Evolutionary conservation across 2,113 vertebrate genomes (phyloP), one percentile per base, ranked within the genome.

Genomic region (Ranitomeya imitator): DNA sequence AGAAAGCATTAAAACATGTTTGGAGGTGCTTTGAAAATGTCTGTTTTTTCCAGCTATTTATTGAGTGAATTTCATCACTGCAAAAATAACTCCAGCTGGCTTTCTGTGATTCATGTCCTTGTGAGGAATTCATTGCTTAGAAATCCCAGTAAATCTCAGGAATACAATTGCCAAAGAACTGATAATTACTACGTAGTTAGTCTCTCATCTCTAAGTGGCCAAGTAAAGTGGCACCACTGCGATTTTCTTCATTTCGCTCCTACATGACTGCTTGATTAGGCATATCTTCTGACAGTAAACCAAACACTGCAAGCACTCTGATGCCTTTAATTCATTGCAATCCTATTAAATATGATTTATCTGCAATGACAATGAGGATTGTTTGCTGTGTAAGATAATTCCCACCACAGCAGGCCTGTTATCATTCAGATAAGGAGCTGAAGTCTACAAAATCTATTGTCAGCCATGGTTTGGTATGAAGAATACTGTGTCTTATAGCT

Each of bases 301-400:
- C 87, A 83, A 63, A 88, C 87, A 77, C 67, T 76, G 59, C 6
- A 26, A 77, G 73, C 59, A 88, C 45, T 61, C 87, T 83, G 87
- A 88, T 83, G 80, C 69, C 45, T 88, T 78, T 65, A 83, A 88
- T 83, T 88, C 87, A 77, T 78, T 77, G 60, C 87, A 88, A 88
- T 83, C 87, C 87, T 88, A 83, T 88, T 88, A 83, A 88, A 23
- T 83, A 88, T 83, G 80, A 83, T 88, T 88, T 83, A 83, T 88
- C 87, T 83, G 57, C 81, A 88, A 88, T 83, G 80, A 83, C 87
- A 88, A 88, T 77, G 80, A 77, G 80, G 69, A 83, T 88, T 77
- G 80, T 88, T 88, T 55, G 55, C 87, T 84, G 80, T 54, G 37
- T 77, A 83, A 74, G 73, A 88, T 76, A 83, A 88, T 88, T 88